Base-by-base conservation (phyloP, 2,113 vertebrate species). In the Irena cyanogastra region DNA sequence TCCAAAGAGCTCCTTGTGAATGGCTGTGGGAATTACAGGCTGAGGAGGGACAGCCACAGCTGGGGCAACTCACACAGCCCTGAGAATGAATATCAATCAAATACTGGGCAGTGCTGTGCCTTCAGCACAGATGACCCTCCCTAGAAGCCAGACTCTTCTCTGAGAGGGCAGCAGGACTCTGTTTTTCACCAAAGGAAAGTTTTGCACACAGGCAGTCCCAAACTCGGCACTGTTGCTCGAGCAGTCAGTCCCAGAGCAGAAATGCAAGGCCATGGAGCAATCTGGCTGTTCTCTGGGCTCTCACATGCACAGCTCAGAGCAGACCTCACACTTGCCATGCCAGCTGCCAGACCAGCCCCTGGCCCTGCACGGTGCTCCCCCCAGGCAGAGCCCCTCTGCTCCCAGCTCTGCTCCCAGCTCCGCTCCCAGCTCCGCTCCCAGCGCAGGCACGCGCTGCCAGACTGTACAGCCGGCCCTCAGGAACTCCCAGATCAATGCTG, bases 361-460 rank as follows among this genome's bases (percentile, higher is more conserved):
- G 19, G 68, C 42, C 57, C 57, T 60, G 44, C 76, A 3, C 1
- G 47, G 35, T 35, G 63, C 61, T 93, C 65, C 26, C 65, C 5
- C 3, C 61, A 56, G 61, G 19, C 41, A 56, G 64, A 64, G 37
- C 54, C n/a, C 27, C 52, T 59, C 76, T 11, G 35, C 2, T 6
- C 70, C 41, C 9, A 5, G 35, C 47, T 19, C 31, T 18, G 60
- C 91, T 83, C 7, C 0, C 4, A 3, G 68, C 0, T n/a, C n/a
- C 2, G 0, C 2, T 6, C 70, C 41, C 9, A 5, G 35, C 47
- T 19, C 31, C 16, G 60, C 91, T 83, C 7, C 0, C 4, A 3
- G 68, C 0, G 0, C 49, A 50, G 64, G 37, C 5, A 5, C 44
- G 33, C 0, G 0, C 84, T 28, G 23, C 22, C 50, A 79, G 66